phyloP scores from a whole-genome alignment of 2,113 vertebrate species.

The Sceloporus tristichus region DNA sequence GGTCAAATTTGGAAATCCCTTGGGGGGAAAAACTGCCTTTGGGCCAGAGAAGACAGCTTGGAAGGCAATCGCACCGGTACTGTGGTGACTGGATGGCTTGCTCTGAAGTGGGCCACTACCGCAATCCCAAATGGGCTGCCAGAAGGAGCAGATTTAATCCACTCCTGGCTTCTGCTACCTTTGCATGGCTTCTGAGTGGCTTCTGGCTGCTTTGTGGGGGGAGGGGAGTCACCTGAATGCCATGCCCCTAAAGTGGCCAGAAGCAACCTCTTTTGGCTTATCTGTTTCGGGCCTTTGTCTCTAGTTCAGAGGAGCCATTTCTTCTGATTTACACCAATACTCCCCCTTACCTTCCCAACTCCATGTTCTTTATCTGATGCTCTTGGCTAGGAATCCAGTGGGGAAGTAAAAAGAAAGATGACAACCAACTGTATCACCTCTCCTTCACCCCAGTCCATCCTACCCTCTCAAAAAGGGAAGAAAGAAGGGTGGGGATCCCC shows the following conservation, averaged over 20 bases:
- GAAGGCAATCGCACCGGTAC: too few relatives aligned
- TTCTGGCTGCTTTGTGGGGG: too few relatives aligned
- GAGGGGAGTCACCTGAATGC: too few relatives aligned
- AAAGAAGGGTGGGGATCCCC: not conserved
- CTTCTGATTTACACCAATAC: not conserved
- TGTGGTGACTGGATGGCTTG: too few relatives aligned
- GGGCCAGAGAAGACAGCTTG: too few relatives aligned
- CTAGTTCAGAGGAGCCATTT: not conserved
- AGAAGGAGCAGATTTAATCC: too few relatives aligned
- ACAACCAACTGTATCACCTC: not conserved
- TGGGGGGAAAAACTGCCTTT: not conserved
- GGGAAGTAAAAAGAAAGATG: not conserved
- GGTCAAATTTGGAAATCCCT: not conserved
- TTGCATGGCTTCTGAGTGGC: too few relatives aligned
- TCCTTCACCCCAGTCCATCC: too few relatives aligned
- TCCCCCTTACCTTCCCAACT: not conserved
- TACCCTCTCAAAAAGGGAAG: not conserved
- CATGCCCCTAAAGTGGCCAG: not conserved
- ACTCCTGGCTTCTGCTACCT: too few relatives aligned
- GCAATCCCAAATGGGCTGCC: too few relatives aligned
- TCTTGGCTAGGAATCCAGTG: not conserved
- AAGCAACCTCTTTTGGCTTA: not conserved
- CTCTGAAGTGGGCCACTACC: too few relatives aligned
- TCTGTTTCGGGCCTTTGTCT: not conserved
- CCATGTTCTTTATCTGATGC: not conserved